Base-by-base conservation (phyloP, 1,140 invertebrate species). In the Tetramorium alpestre region DNA sequence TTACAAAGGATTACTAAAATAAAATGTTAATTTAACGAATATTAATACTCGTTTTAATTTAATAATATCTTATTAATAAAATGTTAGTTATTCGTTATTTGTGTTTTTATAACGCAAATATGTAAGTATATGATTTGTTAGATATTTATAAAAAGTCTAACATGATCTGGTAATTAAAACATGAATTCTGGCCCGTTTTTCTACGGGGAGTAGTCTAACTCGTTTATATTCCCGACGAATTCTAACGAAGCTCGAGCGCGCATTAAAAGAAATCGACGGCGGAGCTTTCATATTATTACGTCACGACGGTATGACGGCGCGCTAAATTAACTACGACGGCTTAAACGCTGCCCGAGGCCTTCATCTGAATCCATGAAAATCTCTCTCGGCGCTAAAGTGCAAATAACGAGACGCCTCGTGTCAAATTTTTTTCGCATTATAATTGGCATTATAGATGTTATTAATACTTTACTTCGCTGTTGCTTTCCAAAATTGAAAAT, bases 181-280 rank as follows among this genome's bases (percentile, higher is more conserved):
- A 54, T 38, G 78, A 78, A 7, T 88, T 70, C 51, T 86, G 51
- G 60, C 69, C 60, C 54, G 65, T 87, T 90, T 87, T 85, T 60
- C 47, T 13, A 65, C 33, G 58, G 16, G n/a, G 22, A 54, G 56
- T 60, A 65, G 22, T 80, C 75, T 51, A 47, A 38, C 44, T 75
- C 58, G 67, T 78, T 89, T 87, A 89, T 85, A 86, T 89, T 80
- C 86, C 10, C 41, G 41, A 44, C 44, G 47, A 78, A 88, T 44
- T 85, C 75, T 86, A 86, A 89, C 69, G 86, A 88, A 85, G 51
- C 67, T 70, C 67, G 87, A 87, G 78, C 65, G 72, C 18, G n/a
- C 73, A 89, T 89, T 88, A 62, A 75, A 90, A 90, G 75, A 89
- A 89, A 88, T 87, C 77, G 78, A 62, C 58, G 88, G 41, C 47